Conservation (phyloP, 2,797 vertebrate species). For the Poecilia velifera region DNA sequence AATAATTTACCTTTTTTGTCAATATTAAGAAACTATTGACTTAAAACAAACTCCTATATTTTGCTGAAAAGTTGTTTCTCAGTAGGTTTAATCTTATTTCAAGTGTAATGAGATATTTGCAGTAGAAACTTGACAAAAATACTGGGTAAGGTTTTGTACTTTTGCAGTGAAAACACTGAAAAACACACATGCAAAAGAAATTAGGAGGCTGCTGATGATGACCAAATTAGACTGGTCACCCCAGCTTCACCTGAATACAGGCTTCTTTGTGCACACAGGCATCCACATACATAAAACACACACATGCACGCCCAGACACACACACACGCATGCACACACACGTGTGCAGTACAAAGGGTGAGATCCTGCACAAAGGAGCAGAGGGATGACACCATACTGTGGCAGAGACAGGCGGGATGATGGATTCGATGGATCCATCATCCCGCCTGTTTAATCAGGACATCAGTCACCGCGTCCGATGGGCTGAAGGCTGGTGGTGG, state of each 20-base stretch:
- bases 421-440: constrained; percentile 83
- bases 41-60: no score
- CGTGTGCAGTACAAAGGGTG: constrained; percentile 50
- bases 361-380: constrained; percentile 50
- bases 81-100: no score
- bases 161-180: constrained; percentile 18
- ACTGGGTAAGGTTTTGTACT: no score
- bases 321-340: constrained; percentile 47
- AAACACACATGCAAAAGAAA: constrained; percentile 54
- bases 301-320: constrained; percentile 9
- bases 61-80: no score
- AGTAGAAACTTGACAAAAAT: no score
- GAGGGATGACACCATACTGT: constrained; percentile 67
- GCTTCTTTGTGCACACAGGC: constrained; percentile 11
- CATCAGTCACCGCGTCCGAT: constrained; percentile 70
- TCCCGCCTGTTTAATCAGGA: constrained; percentile 63
- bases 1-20: no score
- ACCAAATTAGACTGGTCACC: constrained; percentile 61
- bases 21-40: no score
- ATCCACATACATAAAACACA: constrained; percentile 15
- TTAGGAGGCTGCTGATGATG: constrained; percentile 51
- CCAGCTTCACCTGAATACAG: constrained; percentile 4
- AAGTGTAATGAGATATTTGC: no score
- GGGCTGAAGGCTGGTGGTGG: constrained; percentile 27
- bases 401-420: constrained; percentile 72